phyloP scores from a whole-genome alignment of 2,888 invertebrate genomes.

The Fragum fragum region DNA sequence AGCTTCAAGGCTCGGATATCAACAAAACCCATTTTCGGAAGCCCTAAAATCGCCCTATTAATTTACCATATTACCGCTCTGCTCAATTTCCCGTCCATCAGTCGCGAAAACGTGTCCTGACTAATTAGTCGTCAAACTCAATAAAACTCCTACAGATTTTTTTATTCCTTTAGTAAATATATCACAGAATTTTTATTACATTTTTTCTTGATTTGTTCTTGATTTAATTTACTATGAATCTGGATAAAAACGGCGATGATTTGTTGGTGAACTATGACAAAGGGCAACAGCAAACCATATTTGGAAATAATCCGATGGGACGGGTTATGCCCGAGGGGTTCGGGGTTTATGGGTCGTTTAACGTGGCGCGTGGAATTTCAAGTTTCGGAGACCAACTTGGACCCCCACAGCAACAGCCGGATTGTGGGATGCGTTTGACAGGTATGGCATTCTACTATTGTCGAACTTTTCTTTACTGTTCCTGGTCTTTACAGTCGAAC shows the following conservation, averaged over 20 bases:
- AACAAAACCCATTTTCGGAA: conserved; percentile 63
- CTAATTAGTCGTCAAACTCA: conserved; percentile 61
- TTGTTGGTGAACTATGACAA: conserved; percentile 31
- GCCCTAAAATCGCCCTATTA: conserved; percentile 50
- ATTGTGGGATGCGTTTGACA: conserved; percentile 4
- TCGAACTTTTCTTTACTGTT: no score
- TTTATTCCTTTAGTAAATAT: conserved; percentile 23
- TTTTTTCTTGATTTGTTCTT: conserved; percentile 7
- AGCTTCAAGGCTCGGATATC: conserved; percentile 19
- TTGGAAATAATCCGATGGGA: conserved; percentile 15
- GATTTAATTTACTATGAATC: conserved; percentile 51
- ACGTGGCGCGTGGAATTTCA: conserved; percentile 14
- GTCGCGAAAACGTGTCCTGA: conserved; percentile 52
- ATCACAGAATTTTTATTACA: conserved; percentile 11
- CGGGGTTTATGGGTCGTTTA: conserved; percentile 47
- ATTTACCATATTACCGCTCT: conserved; percentile 58
- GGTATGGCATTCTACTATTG: conserved; percentile 7
- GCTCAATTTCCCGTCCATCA: conserved; percentile 64
- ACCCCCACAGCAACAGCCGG: conserved; percentile 7
- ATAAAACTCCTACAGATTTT: conserved; percentile 19
- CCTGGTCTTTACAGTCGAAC: no score
- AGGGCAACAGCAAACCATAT: neutral
- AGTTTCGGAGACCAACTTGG: conserved; percentile 19
- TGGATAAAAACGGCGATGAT: conserved; percentile 50
- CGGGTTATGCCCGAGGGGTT: conserved; percentile 44